Percentiles rank a stretch among this genome's conserved stretches.
phyloP scores from a whole-genome alignment of 2,888 invertebrate species.

The Acleris holmiana region DNA sequence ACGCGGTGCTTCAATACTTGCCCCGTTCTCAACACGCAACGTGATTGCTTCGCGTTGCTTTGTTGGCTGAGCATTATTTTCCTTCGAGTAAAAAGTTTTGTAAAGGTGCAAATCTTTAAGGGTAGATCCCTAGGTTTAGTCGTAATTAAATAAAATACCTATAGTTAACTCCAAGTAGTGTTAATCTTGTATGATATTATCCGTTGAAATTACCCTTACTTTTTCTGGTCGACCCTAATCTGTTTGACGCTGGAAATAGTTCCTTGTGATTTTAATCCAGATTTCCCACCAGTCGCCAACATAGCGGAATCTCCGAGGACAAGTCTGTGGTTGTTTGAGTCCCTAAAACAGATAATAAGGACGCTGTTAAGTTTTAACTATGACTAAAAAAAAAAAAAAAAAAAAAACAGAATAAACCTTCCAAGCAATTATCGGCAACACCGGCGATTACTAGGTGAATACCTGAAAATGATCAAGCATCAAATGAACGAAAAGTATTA shows the following conservation, averaged over 20 bases:
- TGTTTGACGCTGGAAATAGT: constrained; percentile 95
- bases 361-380: background rate
- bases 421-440: background rate
- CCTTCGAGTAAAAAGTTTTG: too few species aligned
- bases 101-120: too few species aligned
- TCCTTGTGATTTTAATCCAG: constrained; percentile 93
- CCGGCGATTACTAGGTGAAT: constrained; percentile 27
- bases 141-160: too few species aligned
- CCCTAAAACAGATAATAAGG: constrained; percentile 78
- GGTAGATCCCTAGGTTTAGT: too few species aligned
- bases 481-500: constrained; percentile 31
- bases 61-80: too few species aligned
- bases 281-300: constrained; percentile 90
- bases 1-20: too few species aligned
- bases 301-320: constrained; percentile 97
- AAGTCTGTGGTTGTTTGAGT: constrained; percentile 96
- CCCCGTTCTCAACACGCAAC: too few species aligned
- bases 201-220: constrained; percentile 82
- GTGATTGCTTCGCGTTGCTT: too few species aligned
- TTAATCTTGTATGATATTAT: too few species aligned
- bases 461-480: constrained; percentile 40
- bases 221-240: constrained; percentile 94
- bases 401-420: constrained; percentile 40
- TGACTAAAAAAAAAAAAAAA: constrained; percentile 31
- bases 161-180: too few species aligned